Base-by-base conservation (phyloP, 2,797 vertebrate genomes). In the Eulemur coronatus region DNA sequence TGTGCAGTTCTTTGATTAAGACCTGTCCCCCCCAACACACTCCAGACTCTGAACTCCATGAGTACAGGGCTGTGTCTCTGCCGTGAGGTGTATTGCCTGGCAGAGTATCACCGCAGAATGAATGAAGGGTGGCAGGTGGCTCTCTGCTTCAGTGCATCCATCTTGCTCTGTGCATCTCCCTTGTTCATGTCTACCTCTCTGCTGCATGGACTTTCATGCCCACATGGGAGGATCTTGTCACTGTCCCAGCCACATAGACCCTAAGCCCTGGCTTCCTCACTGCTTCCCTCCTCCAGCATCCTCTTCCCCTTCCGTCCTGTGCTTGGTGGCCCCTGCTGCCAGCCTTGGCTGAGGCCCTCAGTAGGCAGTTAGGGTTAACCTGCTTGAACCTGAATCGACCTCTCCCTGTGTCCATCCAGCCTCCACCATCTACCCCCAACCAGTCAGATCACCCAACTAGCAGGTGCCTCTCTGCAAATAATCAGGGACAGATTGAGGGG, bases 401-500 rank as follows among this genome's bases (percentile, higher is more conserved):
- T 63, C 38, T 52, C 11, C 0, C 35, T 41, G 0, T 12, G 0
- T 30, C 61, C 61, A 20, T 26, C 46, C 46, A 26, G 10, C 48
- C 33, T 57, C 43, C 26, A 48, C 22, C 22, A 4, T 41, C 73
- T 1, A 1, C 20, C 17, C n/a, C 0, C 35, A 43, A 11, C n/a
- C 41, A 43, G 26, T 52, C 17, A 4, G 17, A 61, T 55, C 12
- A 43, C 20, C 30, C 33, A 55, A 14, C 46, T 6, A 17, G 9
- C 5, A 30, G 18, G 17, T 20, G 38, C 9, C 9, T 65, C n/a
- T 41, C 7, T 24, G 1, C 46, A 82, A 41, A 28, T 87, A 63
- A 41, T 9, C 15, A 8, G 38, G 30, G 59, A 5, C 7, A 35
- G 14, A 9, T 0, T 7, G 14, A 61, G 1, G n/a, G 7, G n/a